Percentiles rank a stretch among this genome's conserved stretches.
Conservation (phyloP, 2,113 vertebrate genomes). For the Coreoperca whiteheadi region DNA sequence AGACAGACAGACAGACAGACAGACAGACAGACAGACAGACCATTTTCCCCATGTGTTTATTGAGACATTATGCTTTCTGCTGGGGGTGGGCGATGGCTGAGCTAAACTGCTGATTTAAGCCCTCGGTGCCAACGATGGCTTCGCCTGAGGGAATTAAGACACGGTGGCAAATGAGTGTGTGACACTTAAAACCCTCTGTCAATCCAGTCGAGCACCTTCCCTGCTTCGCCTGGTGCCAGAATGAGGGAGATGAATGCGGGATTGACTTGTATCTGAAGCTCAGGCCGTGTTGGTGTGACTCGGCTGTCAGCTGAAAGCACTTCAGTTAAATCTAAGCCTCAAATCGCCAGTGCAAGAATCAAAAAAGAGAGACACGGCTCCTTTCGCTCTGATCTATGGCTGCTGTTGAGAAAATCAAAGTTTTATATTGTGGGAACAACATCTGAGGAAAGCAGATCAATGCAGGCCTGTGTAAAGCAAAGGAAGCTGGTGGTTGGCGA, state of each 20-base stretch:
- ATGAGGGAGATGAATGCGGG: conserved; percentile 16
- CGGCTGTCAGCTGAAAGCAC: conserved; percentile 41
- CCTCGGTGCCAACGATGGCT: background rate
- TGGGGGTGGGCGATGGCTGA: background rate
- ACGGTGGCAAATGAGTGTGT: conserved; percentile 18
- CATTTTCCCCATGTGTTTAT: conserved; percentile 16
- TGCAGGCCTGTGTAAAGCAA: conserved; percentile 35
- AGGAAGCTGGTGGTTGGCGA: conserved; percentile 25
- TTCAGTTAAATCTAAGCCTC: conserved; percentile 41
- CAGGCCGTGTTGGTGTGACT: conserved; percentile 7
- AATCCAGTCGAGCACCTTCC: conserved; percentile 28
- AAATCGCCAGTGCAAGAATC: conserved; percentile 12
- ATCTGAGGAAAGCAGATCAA: conserved; percentile 66
- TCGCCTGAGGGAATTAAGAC: conserved; percentile 24
- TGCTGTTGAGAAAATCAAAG: conserved; percentile 52
- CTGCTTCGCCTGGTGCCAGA: conserved; percentile 12
- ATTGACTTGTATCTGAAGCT: conserved; percentile 34
- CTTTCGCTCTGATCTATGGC: conserved; percentile 46
- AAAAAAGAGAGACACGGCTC: conserved; percentile 17
- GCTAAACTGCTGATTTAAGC: conserved; percentile 40
- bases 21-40: conserved; percentile 9
- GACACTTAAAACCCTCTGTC: conserved; percentile 45
- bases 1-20: conserved; percentile 25
- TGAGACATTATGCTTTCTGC: conserved; percentile 32
- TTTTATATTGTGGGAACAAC: conserved; percentile 58